Conservation (phyloP, 2,113 vertebrate species). For the Plotosus lineatus region DNA sequence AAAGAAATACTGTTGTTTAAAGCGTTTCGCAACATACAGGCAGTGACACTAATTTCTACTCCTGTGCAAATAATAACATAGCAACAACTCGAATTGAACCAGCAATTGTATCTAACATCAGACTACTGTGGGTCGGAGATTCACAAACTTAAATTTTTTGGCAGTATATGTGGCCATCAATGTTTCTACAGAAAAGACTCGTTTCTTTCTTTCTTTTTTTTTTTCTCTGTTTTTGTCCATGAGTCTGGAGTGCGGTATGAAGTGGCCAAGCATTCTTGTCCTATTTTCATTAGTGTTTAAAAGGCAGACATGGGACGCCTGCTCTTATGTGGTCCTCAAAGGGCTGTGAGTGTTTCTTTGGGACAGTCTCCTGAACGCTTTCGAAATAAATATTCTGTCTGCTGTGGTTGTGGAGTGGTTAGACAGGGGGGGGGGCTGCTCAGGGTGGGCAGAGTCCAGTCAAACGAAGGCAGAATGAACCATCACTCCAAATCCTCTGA, state of each 20-base stretch:
- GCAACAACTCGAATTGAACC: constrained; percentile 98
- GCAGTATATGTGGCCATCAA: constrained; percentile 98
- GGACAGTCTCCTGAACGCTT: constrained; percentile 87
- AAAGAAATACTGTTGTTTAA: constrained; percentile 79
- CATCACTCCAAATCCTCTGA: constrained; percentile 96
- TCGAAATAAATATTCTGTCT: constrained; percentile 98
- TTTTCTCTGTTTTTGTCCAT: constrained; percentile 76
- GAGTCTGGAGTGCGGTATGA: constrained; percentile 83
- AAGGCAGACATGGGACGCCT: constrained; percentile 78
- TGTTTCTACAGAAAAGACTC: constrained; percentile 89
- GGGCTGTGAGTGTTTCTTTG: constrained; percentile 96
- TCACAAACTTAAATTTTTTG: constrained; percentile 99
- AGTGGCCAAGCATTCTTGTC: constrained; percentile 66
- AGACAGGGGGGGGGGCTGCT: constrained; percentile 68
- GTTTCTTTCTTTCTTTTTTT: constrained; percentile 65
- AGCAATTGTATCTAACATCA: constrained; percentile 97
- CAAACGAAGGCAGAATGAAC: constrained; percentile 28
- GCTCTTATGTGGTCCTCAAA: constrained; percentile 83
- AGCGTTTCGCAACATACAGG: constrained; percentile 95
- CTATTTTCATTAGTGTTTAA: constrained; percentile 66
- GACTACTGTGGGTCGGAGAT: constrained; percentile 95
- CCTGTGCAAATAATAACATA: constrained; percentile 99
- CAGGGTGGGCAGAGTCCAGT: constrained; percentile 55
- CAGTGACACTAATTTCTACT: constrained; percentile 97
- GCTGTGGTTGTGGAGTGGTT: constrained; percentile 89